These are phyloP conservation scores for Neosilurus hyrtlii DNA, from an alignment of 2,797 vertebrate genomes.

Conservation along the genomic window DNA sequence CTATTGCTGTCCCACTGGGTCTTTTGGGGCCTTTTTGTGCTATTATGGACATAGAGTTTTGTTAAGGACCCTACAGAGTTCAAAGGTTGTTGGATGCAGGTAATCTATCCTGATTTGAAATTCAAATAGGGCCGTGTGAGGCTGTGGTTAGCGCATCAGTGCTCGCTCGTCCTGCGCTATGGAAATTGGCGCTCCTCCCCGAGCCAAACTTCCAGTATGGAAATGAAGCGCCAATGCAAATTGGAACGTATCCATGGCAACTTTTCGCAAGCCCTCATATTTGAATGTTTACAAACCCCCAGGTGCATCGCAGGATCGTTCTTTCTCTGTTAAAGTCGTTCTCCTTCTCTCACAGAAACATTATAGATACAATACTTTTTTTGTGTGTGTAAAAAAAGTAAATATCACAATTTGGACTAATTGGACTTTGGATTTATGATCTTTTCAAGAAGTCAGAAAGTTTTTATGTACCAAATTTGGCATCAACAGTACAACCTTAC, in stretches of 20 bases:
- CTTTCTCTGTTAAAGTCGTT: conserved; percentile 23
- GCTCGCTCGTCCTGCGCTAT: conserved; percentile 78
- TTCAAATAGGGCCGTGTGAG: conserved; percentile 82
- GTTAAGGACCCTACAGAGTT: conserved; percentile 35
- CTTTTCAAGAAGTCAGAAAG: neutral
- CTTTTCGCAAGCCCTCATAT: conserved; percentile 55
- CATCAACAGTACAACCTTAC: neutral
- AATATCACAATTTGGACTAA: neutral
- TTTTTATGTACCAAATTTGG: neutral
- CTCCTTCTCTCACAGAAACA: conserved; percentile 33
- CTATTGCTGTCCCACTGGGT: neutral
- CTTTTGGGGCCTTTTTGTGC: neutral
- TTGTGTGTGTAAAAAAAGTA: too few relatives aligned
- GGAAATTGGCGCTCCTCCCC: conserved; percentile 78
- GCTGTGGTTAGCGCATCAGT: conserved; percentile 67
- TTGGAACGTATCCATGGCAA: conserved; percentile 72
- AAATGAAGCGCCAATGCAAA: conserved; percentile 96
- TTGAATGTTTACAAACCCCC: conserved; percentile 60
- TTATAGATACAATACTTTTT: neutral
- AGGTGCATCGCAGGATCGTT: conserved; percentile 46
- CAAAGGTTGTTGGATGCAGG: conserved; percentile 62
- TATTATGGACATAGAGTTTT: neutral
- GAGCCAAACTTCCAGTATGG: conserved; percentile 87
- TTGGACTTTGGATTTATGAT: neutral
- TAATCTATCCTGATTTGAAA: conserved; percentile 87